phyloP scores from a whole-genome alignment of 2,113 vertebrate species.

The Gobius niger region DNA sequence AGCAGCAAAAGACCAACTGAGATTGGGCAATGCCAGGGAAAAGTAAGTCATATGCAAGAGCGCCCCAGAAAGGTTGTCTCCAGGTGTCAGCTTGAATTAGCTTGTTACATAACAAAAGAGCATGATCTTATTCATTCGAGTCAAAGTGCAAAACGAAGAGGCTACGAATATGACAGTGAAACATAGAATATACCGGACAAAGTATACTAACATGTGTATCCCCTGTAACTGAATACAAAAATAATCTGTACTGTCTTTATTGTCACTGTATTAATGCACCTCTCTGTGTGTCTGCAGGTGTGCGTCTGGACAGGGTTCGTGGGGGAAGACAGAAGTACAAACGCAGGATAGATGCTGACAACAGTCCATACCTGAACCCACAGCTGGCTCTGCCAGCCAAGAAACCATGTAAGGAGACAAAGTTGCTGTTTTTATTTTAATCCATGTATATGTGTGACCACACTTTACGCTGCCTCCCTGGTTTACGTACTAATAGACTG shows the following conservation, averaged over 20 bases:
- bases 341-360: constrained; percentile 99
- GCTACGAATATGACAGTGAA: not conserved
- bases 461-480: constrained; percentile 15
- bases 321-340: constrained; percentile 99
- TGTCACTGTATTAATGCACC: constrained; percentile 14
- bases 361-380: constrained; percentile 98
- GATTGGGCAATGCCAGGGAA: constrained; percentile 48
- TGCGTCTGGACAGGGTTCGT: constrained; percentile 97
- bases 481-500: constrained; percentile 33
- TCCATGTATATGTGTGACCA: not conserved
- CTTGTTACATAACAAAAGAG: constrained; percentile 24
- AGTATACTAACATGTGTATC: not conserved
- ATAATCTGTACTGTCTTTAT: not conserved
- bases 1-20: constrained; percentile 61
- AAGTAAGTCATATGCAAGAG: constrained; percentile 25
- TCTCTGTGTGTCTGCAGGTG: constrained; percentile 76
- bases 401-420: constrained; percentile 95
- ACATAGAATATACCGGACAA: not conserved
- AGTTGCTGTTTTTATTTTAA: not conserved
- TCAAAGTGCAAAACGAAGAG: not conserved
- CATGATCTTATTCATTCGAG: not conserved
- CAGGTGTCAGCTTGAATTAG: constrained; percentile 31
- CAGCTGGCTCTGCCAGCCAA: constrained; percentile 97
- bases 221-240: not conserved
- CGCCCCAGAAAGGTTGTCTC: constrained; percentile 22